Evolutionary conservation across 1,140 invertebrate genomes (phyloP), one percentile per base, ranked within the genome.

Genomic region (Kradibia gibbosae): DNA sequence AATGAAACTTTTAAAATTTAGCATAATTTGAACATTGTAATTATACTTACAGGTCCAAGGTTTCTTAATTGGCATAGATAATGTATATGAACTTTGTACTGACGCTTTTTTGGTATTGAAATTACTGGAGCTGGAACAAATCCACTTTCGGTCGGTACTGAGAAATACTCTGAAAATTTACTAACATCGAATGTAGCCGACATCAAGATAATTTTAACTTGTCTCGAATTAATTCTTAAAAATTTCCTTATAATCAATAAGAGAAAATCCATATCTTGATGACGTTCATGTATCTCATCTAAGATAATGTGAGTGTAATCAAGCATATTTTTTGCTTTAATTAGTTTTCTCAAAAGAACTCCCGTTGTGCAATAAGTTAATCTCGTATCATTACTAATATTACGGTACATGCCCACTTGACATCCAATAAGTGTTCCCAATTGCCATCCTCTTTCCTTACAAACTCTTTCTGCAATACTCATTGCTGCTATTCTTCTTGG

Each of bases 231-330:
- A 0, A 93, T 94, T 57, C 93, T 93, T n/a, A 98, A 87, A 22
- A 98, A 90, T 74, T 96, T 96, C 79, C 95, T 94, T 0, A 99
- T 93, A 20, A 99, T 91, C 25, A 99, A 92, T 11, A 99, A 88
- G 7, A 99, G 90, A 88, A 99, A 98, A 93, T 95, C 98, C 93
- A 97, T 97, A 79, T 99, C 97, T 88, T 97, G 94, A 87, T 98
- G 96, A 31, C 99, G 92, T 92, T 99, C 98, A 88, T 99, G 99
- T 28, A 99, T 95, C 90, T 99, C 97, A 91, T 98, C 98, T 11
- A 99, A 91, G 86, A 99, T 95, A 67, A 99, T 94, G 89, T 99
- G 98, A 1, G 98, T 98, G 82, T 93, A 95, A 36, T 92, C 91
- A 31, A 90, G 85, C 77, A 95, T 88, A 57, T 92, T 89, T 82